Base-by-base conservation (phyloP, 1,140 invertebrate genomes). In the Drosophila arawakana region DNA sequence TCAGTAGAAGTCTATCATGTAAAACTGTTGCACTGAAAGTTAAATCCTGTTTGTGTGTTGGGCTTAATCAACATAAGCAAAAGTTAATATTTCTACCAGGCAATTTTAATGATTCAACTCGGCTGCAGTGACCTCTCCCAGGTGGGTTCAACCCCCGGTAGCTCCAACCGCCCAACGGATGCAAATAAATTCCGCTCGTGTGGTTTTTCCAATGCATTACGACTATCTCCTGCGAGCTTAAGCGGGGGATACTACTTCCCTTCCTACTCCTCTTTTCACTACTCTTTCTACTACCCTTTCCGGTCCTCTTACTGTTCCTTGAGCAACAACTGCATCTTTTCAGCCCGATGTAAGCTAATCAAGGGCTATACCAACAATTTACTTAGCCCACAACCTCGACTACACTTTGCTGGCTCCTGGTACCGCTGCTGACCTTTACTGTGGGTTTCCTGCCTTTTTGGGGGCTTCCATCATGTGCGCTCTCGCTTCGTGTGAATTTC, bases 311-410 rank as follows among this genome's bases (percentile, higher is more conserved):
- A 7, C 6, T 6, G 43, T 2, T 30, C 25, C 25, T 30, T 30
- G 21, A 9, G 44, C 59, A 58, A 35, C 7, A 43, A 11, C 39
- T 43, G 10, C 39, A 11, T 11, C 39, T 43, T 59, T 67, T 46
- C 21, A 74, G 62, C 76, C 13, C 13, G 54, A 63, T 57, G 37
- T 89, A 83, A 88, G 84, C 83, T 88, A 88, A 88, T 88, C 83
- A 88, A 88, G 80, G 80, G 80, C 83, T 89, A 74, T 83, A 77
- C 80, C 84, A 88, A 88, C 84, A 88, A 88, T 88, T 89, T 89
- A 89, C 84, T 88, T 89, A 89, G 71, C 73, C 70, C 15, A 47
- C 73, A 44, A 72, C 62, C 67, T 66, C 63, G 35, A 57, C 70
- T 41, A 34, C 55, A 49, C 13, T 6, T 4, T 47, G 46, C 39